Percentiles rank a stretch among this genome's conserved stretches.
These are phyloP conservation scores for Cydia pomonella DNA, from an alignment of 1,140 invertebrate species.

Conservation along the genomic window DNA sequence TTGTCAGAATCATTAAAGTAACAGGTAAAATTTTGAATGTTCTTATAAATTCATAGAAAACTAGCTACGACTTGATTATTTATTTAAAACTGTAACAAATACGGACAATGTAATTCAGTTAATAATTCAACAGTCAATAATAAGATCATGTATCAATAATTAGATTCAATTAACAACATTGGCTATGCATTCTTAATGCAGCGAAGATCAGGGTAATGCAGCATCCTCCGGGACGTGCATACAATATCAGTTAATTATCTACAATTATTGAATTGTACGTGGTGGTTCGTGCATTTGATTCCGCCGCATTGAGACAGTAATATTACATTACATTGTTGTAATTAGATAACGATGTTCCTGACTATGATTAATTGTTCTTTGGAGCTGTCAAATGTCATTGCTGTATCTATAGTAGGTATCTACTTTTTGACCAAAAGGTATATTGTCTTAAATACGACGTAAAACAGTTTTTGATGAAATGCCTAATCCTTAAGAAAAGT, in stretches of 20 bases:
- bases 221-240: neutral
- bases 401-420: neutral
- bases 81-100: no score
- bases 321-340: neutral
- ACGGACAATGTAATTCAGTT: no score
- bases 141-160: neutral
- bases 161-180: neutral
- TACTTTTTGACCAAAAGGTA: no score
- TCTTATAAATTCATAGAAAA: no score
- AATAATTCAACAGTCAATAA: no score
- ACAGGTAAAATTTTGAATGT: no score
- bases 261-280: slow-evolving; percentile 5
- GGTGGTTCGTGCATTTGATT: neutral
- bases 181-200: slow-evolving; percentile 2
- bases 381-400: neutral
- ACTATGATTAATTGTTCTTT: neutral
- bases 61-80: no score
- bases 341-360: neutral
- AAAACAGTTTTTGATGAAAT: no score
- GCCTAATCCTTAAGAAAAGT: no score
- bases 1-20: no score
- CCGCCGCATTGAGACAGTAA: neutral
- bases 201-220: neutral
- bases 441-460: no score
- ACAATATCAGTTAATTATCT: slow-evolving; percentile 20